Conservation (phyloP, 2,797 vertebrate genomes). For the Agapornis canus region DNA sequence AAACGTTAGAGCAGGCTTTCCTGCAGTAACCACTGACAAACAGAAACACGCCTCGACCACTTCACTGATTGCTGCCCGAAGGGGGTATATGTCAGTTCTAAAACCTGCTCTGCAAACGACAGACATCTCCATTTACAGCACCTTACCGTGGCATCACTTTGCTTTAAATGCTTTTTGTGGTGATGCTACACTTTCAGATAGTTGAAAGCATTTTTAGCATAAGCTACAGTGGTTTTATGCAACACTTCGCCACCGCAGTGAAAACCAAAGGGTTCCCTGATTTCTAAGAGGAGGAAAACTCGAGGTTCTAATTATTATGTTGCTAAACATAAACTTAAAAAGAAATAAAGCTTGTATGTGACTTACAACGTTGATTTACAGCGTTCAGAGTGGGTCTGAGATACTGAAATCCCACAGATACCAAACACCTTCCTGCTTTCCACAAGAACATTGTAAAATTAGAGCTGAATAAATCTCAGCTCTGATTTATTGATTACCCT, state of each 20-base stretch:
- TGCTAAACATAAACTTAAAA: background rate
- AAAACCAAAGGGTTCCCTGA: background rate
- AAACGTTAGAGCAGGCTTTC: background rate
- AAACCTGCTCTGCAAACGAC: background rate
- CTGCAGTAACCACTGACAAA: background rate
- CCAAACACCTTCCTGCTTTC: background rate
- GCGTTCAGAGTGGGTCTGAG: background rate
- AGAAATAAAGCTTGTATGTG: background rate
- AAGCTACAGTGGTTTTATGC: background rate
- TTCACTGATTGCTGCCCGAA: background rate
- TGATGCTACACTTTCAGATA: background rate
- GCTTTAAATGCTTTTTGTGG: background rate
- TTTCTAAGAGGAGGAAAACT: background rate
- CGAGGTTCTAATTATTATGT: background rate
- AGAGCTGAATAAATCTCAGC: background rate
- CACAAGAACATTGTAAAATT: background rate
- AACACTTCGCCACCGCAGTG: background rate
- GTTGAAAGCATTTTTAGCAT: background rate
- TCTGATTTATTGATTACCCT: background rate
- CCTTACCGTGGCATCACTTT: accelerated
- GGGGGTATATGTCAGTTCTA: accelerated
- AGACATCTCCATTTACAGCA: background rate
- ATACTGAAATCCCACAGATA: background rate
- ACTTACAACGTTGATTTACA: background rate
- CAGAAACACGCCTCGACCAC: accelerated